Evolutionary conservation across 2,113 vertebrate genomes (phyloP).

Genomic region (Archilochus colubris): DNA sequence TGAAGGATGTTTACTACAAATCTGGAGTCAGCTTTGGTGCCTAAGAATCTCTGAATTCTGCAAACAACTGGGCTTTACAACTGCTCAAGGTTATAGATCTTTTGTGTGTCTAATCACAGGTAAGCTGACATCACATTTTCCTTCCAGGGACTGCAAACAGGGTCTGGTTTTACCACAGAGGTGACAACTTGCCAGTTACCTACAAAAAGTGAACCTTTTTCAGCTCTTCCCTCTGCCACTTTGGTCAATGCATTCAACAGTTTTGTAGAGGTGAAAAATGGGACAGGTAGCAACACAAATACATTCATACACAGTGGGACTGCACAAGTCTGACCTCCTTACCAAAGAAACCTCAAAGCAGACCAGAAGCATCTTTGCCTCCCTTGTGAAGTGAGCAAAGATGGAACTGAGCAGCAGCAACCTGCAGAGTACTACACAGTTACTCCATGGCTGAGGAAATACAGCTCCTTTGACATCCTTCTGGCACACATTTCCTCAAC

Average conservation of each 20-base stretch:
- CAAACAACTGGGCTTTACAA: not conserved
- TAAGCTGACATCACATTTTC: not conserved
- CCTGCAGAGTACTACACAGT: not conserved
- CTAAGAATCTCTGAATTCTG: not conserved
- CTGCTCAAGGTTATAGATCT: not conserved
- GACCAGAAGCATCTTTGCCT: not conserved
- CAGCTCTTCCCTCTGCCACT: not conserved
- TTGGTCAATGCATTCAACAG: not conserved
- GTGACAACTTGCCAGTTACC: not conserved
- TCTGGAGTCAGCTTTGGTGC: not conserved
- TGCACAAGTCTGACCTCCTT: not conserved
- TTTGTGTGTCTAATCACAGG: not conserved
- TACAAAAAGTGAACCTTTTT: not conserved
- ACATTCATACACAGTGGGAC: not conserved
- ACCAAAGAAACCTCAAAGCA: not conserved
- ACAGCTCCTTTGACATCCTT: not conserved
- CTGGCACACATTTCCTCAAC: too few relatives aligned
- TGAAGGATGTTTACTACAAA: not conserved
- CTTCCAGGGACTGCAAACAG: not conserved
- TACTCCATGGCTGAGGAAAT: too few relatives aligned
- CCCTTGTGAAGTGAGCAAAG: not conserved
- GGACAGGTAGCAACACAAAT: not conserved
- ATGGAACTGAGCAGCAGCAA: not conserved
- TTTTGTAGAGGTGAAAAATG: not conserved
- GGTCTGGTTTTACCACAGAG: not conserved